A percentile compares a stretch with the other conserved stretches of the same genome.
Evolutionary conservation across 1,140 invertebrate species (phyloP).

Genomic region (Ceratina calcarata): DNA sequence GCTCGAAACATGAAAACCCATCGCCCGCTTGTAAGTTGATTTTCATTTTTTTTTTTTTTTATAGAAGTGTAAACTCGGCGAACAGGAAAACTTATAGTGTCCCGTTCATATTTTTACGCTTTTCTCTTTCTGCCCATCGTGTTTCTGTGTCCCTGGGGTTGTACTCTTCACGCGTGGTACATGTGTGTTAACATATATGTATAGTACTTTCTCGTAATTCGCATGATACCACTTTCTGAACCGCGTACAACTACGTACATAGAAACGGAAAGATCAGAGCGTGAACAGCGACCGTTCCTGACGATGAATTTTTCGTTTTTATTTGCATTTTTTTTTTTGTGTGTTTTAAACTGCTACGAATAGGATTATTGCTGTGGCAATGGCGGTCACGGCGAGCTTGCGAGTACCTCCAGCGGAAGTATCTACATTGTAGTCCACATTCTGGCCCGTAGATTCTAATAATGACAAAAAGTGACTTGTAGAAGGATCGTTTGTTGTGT

Average conservation of each 20-base stretch:
- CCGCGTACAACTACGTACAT: conserved; percentile 29
- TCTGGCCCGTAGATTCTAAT: conserved; percentile 74
- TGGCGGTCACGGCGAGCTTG: conserved; percentile 74
- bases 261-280: conserved; percentile 44
- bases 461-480: conserved; percentile 74
- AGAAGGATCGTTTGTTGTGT: conserved; percentile 50
- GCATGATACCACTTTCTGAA: conserved; percentile 38
- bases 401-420: conserved; percentile 74
- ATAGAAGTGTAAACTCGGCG: background rate
- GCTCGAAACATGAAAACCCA: conserved; percentile 5
- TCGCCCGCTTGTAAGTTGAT: background rate
- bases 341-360: conserved; percentile 72
- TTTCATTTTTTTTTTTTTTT: no score
- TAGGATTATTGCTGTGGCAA: conserved; percentile 77
- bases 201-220: conserved; percentile 39
- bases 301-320: conserved; percentile 49
- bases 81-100: background rate
- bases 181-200: conserved; percentile 8
- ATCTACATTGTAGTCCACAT: conserved; percentile 73
- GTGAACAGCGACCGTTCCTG: conserved; percentile 59
- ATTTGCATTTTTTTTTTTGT: background rate
- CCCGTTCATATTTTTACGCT: background rate
- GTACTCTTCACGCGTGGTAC: conserved; percentile 6
- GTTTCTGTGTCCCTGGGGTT: conserved; percentile 12
- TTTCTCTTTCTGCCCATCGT: conserved; percentile 6